phyloP scores from a whole-genome alignment of 1,140 invertebrate species.

The Lasioglossum albipes region DNA sequence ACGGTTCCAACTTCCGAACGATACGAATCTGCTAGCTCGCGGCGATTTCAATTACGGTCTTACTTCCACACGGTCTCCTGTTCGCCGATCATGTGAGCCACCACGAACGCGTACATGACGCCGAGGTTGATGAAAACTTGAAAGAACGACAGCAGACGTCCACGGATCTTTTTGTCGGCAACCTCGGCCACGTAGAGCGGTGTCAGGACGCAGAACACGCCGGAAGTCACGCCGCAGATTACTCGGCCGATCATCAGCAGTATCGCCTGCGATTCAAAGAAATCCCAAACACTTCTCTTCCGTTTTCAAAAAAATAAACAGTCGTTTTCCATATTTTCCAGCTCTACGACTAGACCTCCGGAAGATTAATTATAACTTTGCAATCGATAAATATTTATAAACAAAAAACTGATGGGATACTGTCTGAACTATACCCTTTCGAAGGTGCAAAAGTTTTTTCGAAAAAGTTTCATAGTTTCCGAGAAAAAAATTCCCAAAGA shows the following conservation, averaged over 20 bases:
- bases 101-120: constrained; percentile 85
- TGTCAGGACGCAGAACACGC: constrained; percentile 85
- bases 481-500: no score
- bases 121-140: constrained; percentile 88
- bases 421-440: no score
- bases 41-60: not conserved
- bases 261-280: constrained; percentile 41
- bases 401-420: no score
- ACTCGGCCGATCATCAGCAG: constrained; percentile 86
- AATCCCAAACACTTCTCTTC: no score
- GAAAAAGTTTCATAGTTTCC: no score
- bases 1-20: not conserved
- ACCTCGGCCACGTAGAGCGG: constrained; percentile 92
- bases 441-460: no score
- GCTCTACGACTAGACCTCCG: no score
- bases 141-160: constrained; percentile 86
- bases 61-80: constrained; percentile 78
- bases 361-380: no score
- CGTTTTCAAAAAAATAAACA: no score
- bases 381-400: no score
- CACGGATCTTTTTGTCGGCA: constrained; percentile 87
- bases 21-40: not conserved
- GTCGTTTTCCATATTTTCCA: no score
- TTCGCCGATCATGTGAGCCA: constrained; percentile 82
- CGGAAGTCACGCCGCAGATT: constrained; percentile 85